Evolutionary conservation across 2,797 vertebrate species (phyloP), one percentile per base, ranked within the genome.

Genomic region (Paramormyrops hopkinsi): DNA sequence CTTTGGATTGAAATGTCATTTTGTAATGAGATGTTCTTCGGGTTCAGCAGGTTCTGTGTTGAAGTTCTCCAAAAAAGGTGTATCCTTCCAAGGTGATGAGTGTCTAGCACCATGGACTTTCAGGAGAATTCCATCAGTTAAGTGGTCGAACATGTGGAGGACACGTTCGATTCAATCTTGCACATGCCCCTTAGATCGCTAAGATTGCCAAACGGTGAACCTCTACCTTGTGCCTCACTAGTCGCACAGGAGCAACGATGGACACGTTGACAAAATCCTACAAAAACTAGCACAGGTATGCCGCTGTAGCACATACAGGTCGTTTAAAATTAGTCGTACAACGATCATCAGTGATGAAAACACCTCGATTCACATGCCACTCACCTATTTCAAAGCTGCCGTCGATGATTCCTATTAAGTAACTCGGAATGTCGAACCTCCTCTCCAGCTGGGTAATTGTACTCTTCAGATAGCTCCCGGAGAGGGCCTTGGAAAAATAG

Each of bases 351-450:
- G 41, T 22, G 82, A 84, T 29, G n/a, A 9, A 22, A 22, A 22
- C 29, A n/a, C 4, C 2, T 50, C 7, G 46, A 53, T 79, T 89
- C 53, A 89, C 19, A 86, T 14, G 29, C 82, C 90, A 96, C 96
- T 73, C 96, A 98, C 98, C 98, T 59, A 99, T 97, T 96, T 99
- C 98, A 96, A 99, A 99, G 94, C 98, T 98, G 82, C 97, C 97
- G n/a, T 98, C 98, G 92, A 99, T 97, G 89, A 98, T 91, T 4
- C 98, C 98, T 91, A 98, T 97, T 93, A 98, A 94, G 92, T 97
- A 98, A 91, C 97, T 98, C 88, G 98, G 96, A 88, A 99, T 97
- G 90, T 98, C 97, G 92, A 99, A 99, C 90, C 98, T 95, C 92
- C 97, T 97, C 93, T 99, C 98, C 93, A 99, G 96, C 93, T 99